Evolutionary conservation across 2,888 invertebrate species (phyloP), one percentile per base, ranked within the genome.

Genomic region (Lissonota sp.): DNA sequence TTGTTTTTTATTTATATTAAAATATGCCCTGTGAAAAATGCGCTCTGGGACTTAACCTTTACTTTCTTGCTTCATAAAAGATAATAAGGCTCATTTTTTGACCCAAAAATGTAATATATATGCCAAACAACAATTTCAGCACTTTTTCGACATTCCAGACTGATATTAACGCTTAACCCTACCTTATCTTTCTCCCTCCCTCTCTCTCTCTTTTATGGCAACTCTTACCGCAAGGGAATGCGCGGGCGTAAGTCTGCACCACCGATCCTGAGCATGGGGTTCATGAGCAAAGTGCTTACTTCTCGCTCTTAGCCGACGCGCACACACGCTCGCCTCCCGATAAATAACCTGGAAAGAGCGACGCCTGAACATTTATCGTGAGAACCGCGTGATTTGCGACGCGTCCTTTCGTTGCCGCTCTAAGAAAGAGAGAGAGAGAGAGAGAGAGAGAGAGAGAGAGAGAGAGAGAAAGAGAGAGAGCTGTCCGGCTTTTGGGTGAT

Each of bases 261-360:
- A 70, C 40, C 55, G 51, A 57, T 64, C 64, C 44, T 51, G 51
- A 57, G 62, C 64, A 12, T 26, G 49, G 76, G 67, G 72, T 55
- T 55, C 55, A 49, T 72, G 53, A 76, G 53, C 40, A 58, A 70
- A 85, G 80, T 81, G 81, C 76, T 79, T 83, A 80, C 85, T 82
- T 79, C 81, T 63, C 82, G 82, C 81, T 85, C 84, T 83, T 83
- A 85, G 79, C 83, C 80, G 72, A 64, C 12, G 14, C 14, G 6
- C 44, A 63, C 81, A 67, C 71, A 77, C 79, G 44, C 75, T 1
- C 26, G 26, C 26, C 26, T 3, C 80, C 66, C 84, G 80, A 88
- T 87, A 88, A 89, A 88, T 88, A 89, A 88, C 86, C 82, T 80
- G 69, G 81, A 83, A 84, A 86, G 85, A 86, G 84, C 86, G 83